phyloP scores from a whole-genome alignment of 2,113 vertebrate species.

The Ranitomeya variabilis region DNA sequence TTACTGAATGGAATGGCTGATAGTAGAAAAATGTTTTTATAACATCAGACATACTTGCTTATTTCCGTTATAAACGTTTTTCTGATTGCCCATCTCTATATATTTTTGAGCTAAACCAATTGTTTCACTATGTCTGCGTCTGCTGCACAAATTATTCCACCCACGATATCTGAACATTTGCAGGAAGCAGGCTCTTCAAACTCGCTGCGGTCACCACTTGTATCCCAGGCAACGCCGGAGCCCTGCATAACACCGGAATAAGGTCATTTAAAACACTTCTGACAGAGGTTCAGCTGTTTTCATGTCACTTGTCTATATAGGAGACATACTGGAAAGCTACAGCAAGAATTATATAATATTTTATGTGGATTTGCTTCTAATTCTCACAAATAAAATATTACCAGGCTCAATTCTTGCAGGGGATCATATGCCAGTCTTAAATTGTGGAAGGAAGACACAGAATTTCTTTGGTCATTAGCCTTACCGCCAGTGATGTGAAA shows the following conservation, averaged over 20 bases:
- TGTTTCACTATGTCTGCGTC: not conserved
- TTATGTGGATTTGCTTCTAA: not conserved
- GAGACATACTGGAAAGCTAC: not conserved
- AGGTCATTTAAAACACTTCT: not conserved
- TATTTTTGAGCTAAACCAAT: not conserved
- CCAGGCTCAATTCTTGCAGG: not conserved
- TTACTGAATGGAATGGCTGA: not conserved
- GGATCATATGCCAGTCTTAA: not conserved
- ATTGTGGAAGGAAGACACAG: constrained; percentile 17
- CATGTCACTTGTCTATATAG: not conserved
- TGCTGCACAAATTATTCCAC: constrained; percentile 4
- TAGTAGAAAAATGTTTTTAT: not conserved
- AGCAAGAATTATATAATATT: not conserved
- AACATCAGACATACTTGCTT: not conserved
- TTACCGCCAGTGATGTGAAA: not conserved
- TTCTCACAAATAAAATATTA: constrained; percentile 11
- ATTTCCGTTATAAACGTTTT: not conserved
- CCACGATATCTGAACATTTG: not conserved
- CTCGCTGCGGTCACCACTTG: not conserved
- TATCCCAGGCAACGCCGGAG: constrained; percentile 27
- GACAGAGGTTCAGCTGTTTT: not conserved
- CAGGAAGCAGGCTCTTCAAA: not conserved
- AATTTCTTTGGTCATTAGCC: not conserved
- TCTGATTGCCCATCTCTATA: not conserved
- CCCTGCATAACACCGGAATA: not conserved